A percentile compares a stretch with the other conserved stretches of the same genome.
These are phyloP conservation scores for Colaptes auratus DNA, from an alignment of 2,113 vertebrate species.

Conservation along the genomic window DNA sequence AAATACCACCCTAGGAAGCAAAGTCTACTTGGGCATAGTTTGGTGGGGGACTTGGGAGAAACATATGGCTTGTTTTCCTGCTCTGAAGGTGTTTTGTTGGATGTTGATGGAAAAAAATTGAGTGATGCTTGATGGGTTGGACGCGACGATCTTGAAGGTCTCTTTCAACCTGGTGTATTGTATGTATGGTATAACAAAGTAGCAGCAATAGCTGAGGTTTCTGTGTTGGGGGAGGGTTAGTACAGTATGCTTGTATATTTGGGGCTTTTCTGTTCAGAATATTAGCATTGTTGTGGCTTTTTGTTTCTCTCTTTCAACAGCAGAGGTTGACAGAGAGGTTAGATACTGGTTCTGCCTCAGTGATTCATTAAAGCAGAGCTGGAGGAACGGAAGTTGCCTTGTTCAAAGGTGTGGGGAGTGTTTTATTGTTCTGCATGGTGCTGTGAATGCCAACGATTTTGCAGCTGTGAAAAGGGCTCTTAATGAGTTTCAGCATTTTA, in stretches of 20 bases:
- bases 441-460: constrained; percentile 67
- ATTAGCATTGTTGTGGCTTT: constrained; percentile 43
- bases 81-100: constrained; percentile 6
- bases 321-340: constrained; percentile 37
- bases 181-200: too few relatives aligned
- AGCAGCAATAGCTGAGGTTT: background rate
- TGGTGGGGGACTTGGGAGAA: background rate
- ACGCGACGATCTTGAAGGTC: too few relatives aligned
- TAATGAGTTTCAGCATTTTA: constrained; percentile 83
- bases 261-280: constrained; percentile 13
- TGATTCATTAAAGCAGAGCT: constrained; percentile 56
- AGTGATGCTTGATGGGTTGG: constrained; percentile 36
- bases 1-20: background rate
- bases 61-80: background rate
- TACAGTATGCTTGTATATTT: background rate
- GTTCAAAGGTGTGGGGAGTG: constrained; percentile 55
- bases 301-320: constrained; percentile 52
- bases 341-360: constrained; percentile 58
- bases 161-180: too few relatives aligned
- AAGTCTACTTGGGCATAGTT: background rate
- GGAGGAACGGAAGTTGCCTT: constrained; percentile 28
- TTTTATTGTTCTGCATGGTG: constrained; percentile 66
- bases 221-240: background rate
- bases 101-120: constrained; percentile 29
- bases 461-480: constrained; percentile 66